Percentiles rank a stretch among this genome's conserved stretches.
Evolutionary conservation across 2,888 invertebrate species (phyloP).

Genomic region (Leptogaster cylindrica): DNA sequence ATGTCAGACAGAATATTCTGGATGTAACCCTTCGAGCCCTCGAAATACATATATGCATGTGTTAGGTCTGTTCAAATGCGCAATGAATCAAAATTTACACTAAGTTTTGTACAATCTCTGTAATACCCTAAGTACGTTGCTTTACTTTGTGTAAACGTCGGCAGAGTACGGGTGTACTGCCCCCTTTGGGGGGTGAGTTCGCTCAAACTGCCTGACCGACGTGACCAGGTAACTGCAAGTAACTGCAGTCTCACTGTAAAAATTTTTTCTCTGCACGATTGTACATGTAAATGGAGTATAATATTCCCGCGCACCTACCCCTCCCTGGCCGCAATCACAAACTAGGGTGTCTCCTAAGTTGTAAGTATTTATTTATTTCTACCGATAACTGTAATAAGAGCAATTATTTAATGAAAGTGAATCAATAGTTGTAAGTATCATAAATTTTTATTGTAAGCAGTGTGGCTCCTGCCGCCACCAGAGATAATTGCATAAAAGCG

Average conservation of each 20-base stretch:
- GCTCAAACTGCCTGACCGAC: too few relatives aligned
- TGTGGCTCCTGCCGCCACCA: constrained; percentile 8
- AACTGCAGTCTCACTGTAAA: constrained; percentile 15
- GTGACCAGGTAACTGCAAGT: too few relatives aligned
- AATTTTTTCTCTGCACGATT: constrained; percentile 5
- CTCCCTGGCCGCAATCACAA: constrained; percentile 1
- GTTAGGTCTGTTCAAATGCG: too few relatives aligned
- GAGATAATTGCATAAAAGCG: constrained; percentile 29
- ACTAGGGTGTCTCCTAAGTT: constrained; percentile 4
- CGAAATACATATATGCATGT: neutral
- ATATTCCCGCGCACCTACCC: neutral
- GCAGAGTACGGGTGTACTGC: too few relatives aligned
- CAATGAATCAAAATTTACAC: too few relatives aligned
- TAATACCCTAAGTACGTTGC: too few relatives aligned
- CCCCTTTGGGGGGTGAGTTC: too few relatives aligned
- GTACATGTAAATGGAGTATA: constrained; percentile 14
- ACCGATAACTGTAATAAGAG: constrained; percentile 29
- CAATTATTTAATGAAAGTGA: constrained; percentile 22
- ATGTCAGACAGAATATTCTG: neutral
- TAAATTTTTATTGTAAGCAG: constrained; percentile 36
- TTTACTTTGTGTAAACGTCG: too few relatives aligned
- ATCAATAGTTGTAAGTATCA: constrained; percentile 34
- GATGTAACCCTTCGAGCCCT: neutral
- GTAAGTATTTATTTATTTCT: constrained; percentile 35
- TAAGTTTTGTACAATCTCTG: too few relatives aligned